phyloP scores from a whole-genome alignment of 2,888 invertebrate species.

The Drosophila anomalipes region DNA sequence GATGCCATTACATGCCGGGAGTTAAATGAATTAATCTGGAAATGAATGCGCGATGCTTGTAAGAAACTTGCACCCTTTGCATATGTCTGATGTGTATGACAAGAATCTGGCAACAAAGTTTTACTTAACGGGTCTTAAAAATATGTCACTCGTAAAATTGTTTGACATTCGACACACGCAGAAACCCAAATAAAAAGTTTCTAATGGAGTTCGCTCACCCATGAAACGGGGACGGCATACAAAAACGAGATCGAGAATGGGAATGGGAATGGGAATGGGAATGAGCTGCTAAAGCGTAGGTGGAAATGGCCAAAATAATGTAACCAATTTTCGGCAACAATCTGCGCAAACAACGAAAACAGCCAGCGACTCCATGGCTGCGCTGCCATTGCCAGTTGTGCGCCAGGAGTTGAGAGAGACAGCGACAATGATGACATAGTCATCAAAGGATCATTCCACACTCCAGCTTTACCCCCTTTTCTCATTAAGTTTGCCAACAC shows the following conservation, averaged over 20 bases:
- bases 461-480: neutral
- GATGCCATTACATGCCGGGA: neutral
- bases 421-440: neutral
- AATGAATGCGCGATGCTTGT: neutral
- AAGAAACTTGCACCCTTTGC: neutral
- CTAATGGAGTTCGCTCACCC: conserved; percentile 43
- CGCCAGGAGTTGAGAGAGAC: neutral
- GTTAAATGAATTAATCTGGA: neutral
- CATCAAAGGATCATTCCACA: neutral
- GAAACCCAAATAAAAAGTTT: conserved; percentile 52
- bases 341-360: conserved; percentile 5
- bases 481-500: conserved; percentile 4
- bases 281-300: conserved; percentile 2
- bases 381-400: neutral
- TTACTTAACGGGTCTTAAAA: conserved; percentile 42
- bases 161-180: conserved; percentile 62
- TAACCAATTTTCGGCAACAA: conserved; percentile 35
- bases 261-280: neutral
- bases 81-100: neutral
- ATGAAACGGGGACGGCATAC: neutral
- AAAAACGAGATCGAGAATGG: neutral
- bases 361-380: neutral
- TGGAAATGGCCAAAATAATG: conserved; percentile 22
- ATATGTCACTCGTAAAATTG: conserved; percentile 46
- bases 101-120: conserved; percentile 38